Percentiles rank a stretch among this genome's conserved stretches.
Evolutionary conservation across 2,888 invertebrate genomes (phyloP).

Genomic region (Ornithoptera alexandrae): DNA sequence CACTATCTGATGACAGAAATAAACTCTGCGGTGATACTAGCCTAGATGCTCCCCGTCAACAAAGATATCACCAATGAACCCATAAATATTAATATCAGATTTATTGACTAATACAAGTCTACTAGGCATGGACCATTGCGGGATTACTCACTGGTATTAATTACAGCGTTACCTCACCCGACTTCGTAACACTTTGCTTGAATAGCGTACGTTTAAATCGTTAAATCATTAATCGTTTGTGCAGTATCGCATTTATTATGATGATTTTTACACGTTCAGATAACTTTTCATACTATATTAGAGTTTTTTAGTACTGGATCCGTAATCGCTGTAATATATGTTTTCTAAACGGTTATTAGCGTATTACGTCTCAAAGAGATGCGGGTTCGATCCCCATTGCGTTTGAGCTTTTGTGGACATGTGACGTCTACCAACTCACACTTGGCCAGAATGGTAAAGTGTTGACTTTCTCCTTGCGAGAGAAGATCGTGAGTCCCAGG

Average conservation of each 20-base stretch:
- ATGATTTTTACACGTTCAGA: constrained; percentile 19
- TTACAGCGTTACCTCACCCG: background rate
- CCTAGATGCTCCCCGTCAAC: background rate
- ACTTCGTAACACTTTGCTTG: constrained; percentile 12
- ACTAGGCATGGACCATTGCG: background rate
- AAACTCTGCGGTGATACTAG: no score
- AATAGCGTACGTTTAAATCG: constrained; percentile 20
- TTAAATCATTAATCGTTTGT: constrained; percentile 24
- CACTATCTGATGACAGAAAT: no score
- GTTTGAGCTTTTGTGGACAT: no score
- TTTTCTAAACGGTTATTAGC: background rate
- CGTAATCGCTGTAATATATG: background rate
- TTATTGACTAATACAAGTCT: background rate
- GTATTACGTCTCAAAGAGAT: no score
- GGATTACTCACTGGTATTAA: background rate
- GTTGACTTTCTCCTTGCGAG: no score
- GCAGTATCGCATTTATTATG: constrained; percentile 23
- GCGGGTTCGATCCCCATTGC: no score
- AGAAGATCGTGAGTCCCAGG: no score
- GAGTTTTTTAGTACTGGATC: background rate
- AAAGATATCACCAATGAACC: background rate
- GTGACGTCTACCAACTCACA: no score
- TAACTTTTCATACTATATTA: background rate
- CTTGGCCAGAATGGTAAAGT: no score
- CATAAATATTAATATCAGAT: background rate